Evolutionary conservation across 2,888 invertebrate genomes (phyloP).

Genomic region (Sphaerophoria taeniata): DNA sequence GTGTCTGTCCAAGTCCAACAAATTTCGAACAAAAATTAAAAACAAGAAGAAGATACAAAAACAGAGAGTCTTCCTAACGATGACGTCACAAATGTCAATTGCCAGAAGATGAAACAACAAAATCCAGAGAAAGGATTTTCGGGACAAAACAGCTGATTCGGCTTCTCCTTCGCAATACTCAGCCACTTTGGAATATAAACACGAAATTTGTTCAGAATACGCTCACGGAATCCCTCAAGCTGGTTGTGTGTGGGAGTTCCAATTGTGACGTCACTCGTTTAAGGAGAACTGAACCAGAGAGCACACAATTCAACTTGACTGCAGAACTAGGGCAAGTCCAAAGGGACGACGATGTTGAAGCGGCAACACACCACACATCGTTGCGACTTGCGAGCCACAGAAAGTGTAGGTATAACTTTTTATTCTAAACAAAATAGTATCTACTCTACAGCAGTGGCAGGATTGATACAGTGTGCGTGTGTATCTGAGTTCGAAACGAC

Average conservation of each 20-base stretch:
- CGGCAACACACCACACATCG: background rate
- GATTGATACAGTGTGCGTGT: conserved; percentile 3
- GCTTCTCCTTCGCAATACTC: conserved; percentile 56
- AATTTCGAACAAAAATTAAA: background rate
- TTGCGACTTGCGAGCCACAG: conserved; percentile 1
- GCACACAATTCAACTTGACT: conserved; percentile 19
- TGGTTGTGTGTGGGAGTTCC: conserved; percentile 24
- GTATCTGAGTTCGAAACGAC: conserved; percentile 14
- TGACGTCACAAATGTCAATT: conserved; percentile 30
- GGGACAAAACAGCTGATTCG: conserved; percentile 62
- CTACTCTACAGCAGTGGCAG: background rate
- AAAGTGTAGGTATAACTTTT: conserved; percentile 27
- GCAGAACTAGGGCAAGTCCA: conserved; percentile 71
- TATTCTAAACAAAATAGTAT: conserved; percentile 61
- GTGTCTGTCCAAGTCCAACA: background rate
- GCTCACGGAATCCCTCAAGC: conserved; percentile 25
- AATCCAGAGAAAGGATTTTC: conserved; percentile 61
- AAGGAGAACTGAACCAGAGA: conserved; percentile 46
- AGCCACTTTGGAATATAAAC: background rate
- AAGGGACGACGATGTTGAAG: conserved; percentile 45
- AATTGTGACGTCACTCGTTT: conserved; percentile 57
- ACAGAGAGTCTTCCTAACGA: background rate
- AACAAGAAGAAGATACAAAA: conserved; percentile 2
- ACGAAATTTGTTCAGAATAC: background rate
- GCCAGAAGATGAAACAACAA: background rate